Evolutionary conservation across 2,888 invertebrate genomes (phyloP).

Genomic region (Andrena praecox): DNA sequence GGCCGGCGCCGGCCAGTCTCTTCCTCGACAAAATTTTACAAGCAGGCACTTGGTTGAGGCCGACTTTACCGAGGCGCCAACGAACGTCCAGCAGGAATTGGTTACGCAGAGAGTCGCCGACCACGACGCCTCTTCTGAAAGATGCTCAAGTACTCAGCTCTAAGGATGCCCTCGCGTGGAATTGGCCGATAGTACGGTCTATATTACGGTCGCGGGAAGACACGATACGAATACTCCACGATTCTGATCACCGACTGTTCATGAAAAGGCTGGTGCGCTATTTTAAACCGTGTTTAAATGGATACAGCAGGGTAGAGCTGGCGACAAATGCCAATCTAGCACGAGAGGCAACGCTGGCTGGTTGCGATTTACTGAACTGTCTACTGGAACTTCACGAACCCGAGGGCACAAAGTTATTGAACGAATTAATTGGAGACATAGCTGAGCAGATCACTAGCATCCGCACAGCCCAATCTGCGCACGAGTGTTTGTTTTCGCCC

Average conservation of each 20-base stretch:
- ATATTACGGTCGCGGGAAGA: slow-evolving; percentile 85
- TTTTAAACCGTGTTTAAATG: slow-evolving; percentile 94
- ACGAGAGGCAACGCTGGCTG: slow-evolving; percentile 89
- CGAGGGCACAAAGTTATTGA: slow-evolving; percentile 90
- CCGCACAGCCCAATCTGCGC: slow-evolving; percentile 90
- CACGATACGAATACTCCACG: slow-evolving; percentile 88
- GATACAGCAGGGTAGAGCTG: slow-evolving; percentile 94
- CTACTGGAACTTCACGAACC: slow-evolving; percentile 89
- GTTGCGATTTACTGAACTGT: slow-evolving; percentile 91
- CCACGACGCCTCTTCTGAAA: slow-evolving; percentile 85
- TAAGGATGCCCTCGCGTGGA: slow-evolving; percentile 94
- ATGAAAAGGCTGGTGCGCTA: slow-evolving; percentile 93
- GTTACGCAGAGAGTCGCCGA: slow-evolving; percentile 81
- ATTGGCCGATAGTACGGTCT: slow-evolving; percentile 94
- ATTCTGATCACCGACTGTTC: slow-evolving; percentile 89
- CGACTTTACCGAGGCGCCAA: slow-evolving; percentile 77
- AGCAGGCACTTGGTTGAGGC: slow-evolving; percentile 80
- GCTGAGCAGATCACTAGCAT: slow-evolving; percentile 91
- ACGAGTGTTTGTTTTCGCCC: slow-evolving; percentile 95
- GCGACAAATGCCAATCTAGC: slow-evolving; percentile 85
- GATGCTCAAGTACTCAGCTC: slow-evolving; percentile 93
- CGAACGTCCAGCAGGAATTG: slow-evolving; percentile 78
- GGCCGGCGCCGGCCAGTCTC: slow-evolving; percentile 93
- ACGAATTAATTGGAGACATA: slow-evolving; percentile 93
- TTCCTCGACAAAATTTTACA: slow-evolving; percentile 92